phyloP scores from a whole-genome alignment of 2,113 vertebrate species.

The Bubo bubo region DNA sequence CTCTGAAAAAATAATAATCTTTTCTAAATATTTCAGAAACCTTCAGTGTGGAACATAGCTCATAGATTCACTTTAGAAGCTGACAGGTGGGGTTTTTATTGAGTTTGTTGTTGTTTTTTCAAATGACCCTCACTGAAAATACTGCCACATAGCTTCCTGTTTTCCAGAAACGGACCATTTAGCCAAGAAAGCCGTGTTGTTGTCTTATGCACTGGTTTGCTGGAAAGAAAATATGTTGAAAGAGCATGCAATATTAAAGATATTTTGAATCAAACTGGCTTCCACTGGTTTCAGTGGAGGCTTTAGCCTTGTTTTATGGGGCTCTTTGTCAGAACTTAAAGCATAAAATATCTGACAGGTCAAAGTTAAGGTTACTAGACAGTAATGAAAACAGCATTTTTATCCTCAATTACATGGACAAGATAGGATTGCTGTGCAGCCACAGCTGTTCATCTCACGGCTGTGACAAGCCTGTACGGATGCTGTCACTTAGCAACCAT shows the following conservation, averaged over 20 bases:
- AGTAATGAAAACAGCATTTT: background rate
- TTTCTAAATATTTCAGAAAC: background rate
- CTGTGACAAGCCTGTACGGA: background rate
- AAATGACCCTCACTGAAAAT: background rate
- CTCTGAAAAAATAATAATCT: accelerated
- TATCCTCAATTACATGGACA: background rate
- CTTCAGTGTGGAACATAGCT: background rate
- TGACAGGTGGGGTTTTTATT: accelerated
- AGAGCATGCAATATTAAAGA: background rate
- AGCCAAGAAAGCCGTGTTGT: background rate
- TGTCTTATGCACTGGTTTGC: background rate
- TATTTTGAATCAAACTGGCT: background rate
- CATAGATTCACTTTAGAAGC: background rate
- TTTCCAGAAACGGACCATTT: background rate
- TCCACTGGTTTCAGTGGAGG: background rate
- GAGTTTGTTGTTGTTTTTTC: background rate
- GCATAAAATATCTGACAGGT: background rate
- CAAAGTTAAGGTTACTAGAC: background rate
- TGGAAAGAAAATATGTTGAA: background rate
- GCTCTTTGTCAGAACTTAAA: background rate
- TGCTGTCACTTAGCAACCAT: slow-evolving; percentile 61
- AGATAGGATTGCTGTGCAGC: background rate
- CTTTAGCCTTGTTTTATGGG: background rate
- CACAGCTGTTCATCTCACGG: background rate
- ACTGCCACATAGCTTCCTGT: background rate